Percentiles rank a stretch among this genome's conserved stretches.
phyloP scores from a whole-genome alignment of 2,797 vertebrate genomes.

The Pseudomugil gertrudae region DNA sequence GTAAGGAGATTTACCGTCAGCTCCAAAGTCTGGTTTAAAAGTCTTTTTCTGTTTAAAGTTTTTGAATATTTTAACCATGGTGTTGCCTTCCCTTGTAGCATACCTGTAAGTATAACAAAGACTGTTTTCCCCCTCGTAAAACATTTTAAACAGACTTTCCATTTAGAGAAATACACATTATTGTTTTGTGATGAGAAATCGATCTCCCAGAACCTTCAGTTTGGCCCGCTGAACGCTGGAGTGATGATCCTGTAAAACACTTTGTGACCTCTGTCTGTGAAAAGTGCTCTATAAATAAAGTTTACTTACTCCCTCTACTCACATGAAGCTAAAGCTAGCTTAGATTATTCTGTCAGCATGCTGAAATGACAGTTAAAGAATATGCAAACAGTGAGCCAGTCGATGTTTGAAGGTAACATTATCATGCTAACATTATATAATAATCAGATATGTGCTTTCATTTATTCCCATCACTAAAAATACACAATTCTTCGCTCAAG shows the following conservation, averaged over 20 bases:
- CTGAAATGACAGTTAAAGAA: not conserved
- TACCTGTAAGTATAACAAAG: conserved; percentile 79
- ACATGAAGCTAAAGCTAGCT: not conserved
- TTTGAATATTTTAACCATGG: conserved; percentile 97
- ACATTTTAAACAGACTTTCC: not conserved
- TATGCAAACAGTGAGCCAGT: not conserved
- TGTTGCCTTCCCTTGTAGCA: conserved; percentile 95
- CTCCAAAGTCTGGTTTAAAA: conserved; percentile 98
- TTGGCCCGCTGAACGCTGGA: no score
- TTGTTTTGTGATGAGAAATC: not conserved
- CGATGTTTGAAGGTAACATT: not conserved
- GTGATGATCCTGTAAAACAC: no score
- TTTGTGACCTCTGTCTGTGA: no score
- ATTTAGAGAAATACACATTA: not conserved
- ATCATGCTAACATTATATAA: not conserved
- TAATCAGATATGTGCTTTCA: not conserved
- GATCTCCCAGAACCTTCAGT: no score
- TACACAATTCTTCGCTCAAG: no score
- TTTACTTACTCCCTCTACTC: no score
- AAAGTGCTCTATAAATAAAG: no score
- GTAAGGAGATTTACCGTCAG: conserved; percentile 84
- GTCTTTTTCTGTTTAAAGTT: conserved; percentile 99
- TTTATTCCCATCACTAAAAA: not conserved
- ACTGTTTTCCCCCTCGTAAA: no score
- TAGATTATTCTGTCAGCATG: not conserved